These are phyloP conservation scores for Protobothrops flavoviridis DNA, from an alignment of 2,113 vertebrate genomes.

Conservation along the genomic window DNA sequence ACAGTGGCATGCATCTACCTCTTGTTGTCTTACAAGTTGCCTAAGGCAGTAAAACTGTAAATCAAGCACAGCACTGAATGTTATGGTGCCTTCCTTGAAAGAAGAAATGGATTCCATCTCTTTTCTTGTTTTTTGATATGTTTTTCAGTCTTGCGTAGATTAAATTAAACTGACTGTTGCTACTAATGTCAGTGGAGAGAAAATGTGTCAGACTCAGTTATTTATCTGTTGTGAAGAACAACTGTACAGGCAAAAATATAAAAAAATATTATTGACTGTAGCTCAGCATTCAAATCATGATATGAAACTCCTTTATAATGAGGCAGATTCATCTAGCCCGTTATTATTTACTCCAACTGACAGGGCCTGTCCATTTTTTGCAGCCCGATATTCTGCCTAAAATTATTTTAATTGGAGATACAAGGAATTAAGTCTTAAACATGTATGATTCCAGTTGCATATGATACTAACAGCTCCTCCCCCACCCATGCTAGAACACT, in stretches of 20 bases:
- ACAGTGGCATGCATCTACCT: constrained; percentile 7
- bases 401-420: not conserved
- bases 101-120: constrained; percentile 4
- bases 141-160: not conserved
- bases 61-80: constrained; percentile 14
- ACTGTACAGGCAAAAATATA: not conserved
- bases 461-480: not conserved
- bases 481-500: not conserved
- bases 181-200: not conserved
- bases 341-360: not conserved
- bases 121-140: not conserved
- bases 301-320: not conserved
- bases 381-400: not conserved
- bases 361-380: not conserved
- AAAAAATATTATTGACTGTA: not conserved
- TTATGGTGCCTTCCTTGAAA: not conserved
- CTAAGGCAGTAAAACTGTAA: not conserved
- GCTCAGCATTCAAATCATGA: not conserved
- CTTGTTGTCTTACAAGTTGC: constrained; percentile 27
- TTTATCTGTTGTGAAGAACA: constrained; percentile 6
- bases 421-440: not conserved
- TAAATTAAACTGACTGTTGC: constrained; percentile 34
- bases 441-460: not conserved
- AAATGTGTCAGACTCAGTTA: not conserved
- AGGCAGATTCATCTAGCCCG: not conserved